phyloP scores from a whole-genome alignment of 2,113 vertebrate species.

The Bufo gargarizans region DNA sequence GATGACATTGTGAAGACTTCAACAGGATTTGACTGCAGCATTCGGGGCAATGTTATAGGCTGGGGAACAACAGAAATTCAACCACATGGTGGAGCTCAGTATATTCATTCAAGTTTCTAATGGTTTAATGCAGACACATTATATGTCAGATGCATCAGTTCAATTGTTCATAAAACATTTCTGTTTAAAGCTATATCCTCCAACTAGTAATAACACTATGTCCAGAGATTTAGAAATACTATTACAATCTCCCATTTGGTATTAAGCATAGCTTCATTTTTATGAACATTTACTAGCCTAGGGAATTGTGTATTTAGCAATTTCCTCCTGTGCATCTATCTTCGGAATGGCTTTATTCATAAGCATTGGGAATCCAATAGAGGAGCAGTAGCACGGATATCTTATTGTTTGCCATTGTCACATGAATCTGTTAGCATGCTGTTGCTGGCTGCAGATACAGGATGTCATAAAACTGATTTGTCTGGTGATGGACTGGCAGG shows the following conservation, averaged over 20 bases:
- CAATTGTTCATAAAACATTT: background rate
- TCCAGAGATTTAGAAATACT: background rate
- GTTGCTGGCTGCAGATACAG: background rate
- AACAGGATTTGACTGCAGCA: constrained; percentile 71
- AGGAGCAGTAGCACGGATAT: background rate
- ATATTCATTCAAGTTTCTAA: constrained; percentile 73
- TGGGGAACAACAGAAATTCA: constrained; percentile 92
- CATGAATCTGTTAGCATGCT: background rate
- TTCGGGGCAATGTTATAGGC: constrained; percentile 83
- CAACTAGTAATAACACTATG: background rate
- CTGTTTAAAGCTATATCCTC: background rate
- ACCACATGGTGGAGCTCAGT: constrained; percentile 86
- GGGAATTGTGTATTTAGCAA: background rate
- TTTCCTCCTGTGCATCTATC: background rate
- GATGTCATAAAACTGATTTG: background rate
- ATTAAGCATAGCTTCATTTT: background rate
- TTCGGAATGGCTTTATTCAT: background rate
- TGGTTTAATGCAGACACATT: background rate
- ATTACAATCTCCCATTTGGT: background rate
- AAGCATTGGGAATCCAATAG: background rate
- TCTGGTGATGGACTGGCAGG: background rate
- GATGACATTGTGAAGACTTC: constrained; percentile 74
- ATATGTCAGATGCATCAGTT: background rate
- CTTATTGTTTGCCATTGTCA: background rate
- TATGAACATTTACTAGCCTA: background rate